Evolutionary conservation across 2,888 invertebrate species (phyloP).

Genomic region (Cryptus viduatorius): DNA sequence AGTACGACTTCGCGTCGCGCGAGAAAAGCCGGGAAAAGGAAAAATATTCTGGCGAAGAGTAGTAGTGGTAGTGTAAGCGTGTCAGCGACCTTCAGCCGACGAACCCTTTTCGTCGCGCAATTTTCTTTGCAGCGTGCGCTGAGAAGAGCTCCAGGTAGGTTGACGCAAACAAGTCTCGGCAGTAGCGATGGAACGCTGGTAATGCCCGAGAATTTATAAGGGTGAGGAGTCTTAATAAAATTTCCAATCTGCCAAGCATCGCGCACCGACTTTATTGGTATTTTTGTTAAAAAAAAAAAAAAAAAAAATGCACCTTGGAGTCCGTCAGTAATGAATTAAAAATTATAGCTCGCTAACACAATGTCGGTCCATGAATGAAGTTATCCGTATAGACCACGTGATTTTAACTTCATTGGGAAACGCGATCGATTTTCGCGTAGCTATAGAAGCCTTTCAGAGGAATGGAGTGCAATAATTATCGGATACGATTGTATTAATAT

Average conservation of each 20-base stretch:
- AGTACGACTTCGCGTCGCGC: slow-evolving; percentile 32
- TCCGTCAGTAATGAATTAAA: neutral
- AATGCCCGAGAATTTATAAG: neutral
- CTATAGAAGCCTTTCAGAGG: neutral
- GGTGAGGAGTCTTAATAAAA: neutral
- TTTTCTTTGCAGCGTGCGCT: slow-evolving; percentile 39
- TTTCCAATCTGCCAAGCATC: neutral
- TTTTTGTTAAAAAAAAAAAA: neutral
- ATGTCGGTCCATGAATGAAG: too few relatives aligned
- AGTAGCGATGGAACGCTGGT: neutral
- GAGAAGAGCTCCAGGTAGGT: slow-evolving; percentile 3
- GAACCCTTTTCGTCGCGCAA: slow-evolving; percentile 51
- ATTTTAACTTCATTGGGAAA: too few relatives aligned
- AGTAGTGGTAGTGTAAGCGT: neutral
- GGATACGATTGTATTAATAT: slow-evolving; percentile 42
- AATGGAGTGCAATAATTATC: slow-evolving; percentile 9
- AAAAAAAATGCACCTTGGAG: neutral
- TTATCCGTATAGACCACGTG: too few relatives aligned
- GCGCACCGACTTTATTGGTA: neutral
- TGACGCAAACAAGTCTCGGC: slow-evolving; percentile 36
- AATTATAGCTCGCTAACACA: too few relatives aligned
- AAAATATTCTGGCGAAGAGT: slow-evolving; percentile 13
- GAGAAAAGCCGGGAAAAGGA: neutral
- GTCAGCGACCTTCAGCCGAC: slow-evolving; percentile 20
- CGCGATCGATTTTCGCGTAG: too few relatives aligned